phyloP scores from a whole-genome alignment of 2,113 vertebrate species.

The Melanerpes formicivorus region DNA sequence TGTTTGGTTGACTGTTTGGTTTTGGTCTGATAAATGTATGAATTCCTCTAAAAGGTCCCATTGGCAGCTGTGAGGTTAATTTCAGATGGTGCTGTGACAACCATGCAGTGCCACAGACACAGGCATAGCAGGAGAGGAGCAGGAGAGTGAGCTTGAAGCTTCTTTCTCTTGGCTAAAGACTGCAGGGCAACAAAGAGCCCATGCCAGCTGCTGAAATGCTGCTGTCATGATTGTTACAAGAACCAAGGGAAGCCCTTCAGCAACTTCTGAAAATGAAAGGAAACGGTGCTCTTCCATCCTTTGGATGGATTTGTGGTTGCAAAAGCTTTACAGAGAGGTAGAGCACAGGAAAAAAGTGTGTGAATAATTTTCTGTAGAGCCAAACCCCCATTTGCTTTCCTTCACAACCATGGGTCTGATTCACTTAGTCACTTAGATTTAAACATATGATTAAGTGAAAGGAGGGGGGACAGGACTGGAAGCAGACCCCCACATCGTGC shows the following conservation, averaged over 20 bases:
- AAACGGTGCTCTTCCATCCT: neutral
- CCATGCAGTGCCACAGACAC: neutral
- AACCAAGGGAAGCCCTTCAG: neutral
- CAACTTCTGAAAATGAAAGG: neutral
- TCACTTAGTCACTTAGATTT: neutral
- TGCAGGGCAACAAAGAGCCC: accelerated
- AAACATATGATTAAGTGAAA: neutral
- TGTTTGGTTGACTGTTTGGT: neutral
- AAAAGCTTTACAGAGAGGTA: neutral
- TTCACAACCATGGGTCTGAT: neutral
- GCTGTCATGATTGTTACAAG: neutral
- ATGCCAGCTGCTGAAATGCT: neutral
- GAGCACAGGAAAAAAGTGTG: neutral
- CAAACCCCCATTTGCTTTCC: neutral
- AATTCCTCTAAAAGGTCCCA: neutral
- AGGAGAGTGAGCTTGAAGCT: neutral
- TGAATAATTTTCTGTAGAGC: neutral
- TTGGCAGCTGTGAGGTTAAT: neutral
- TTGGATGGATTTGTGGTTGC: neutral
- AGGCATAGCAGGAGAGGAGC: neutral
- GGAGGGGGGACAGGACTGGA: accelerated
- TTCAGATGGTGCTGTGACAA: neutral
- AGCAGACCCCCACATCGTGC: neutral
- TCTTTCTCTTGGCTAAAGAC: neutral
- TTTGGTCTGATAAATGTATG: too few relatives aligned